These are phyloP conservation scores for Argyra leucocephala DNA, from an alignment of 2,888 invertebrate species.

Conservation along the genomic window DNA sequence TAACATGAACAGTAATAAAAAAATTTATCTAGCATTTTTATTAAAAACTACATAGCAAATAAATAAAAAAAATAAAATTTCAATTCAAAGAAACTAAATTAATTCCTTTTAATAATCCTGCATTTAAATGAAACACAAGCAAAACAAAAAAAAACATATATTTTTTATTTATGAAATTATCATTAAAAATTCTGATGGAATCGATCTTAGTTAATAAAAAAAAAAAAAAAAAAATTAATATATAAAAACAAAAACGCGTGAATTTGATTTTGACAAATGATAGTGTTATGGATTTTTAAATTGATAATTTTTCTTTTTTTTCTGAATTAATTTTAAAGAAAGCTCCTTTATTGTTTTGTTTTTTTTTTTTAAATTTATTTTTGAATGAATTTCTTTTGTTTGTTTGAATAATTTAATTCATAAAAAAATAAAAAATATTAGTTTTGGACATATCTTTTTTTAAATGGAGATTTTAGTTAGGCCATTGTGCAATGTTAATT, in stretches of 20 bases:
- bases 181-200: conserved; percentile 6
- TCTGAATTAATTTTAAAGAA: background rate
- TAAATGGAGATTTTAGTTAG: too few relatives aligned
- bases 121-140: background rate
- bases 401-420: background rate
- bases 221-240: background rate
- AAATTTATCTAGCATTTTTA: too few relatives aligned
- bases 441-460: background rate
- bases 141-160: background rate
- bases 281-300: background rate
- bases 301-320: background rate
- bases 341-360: background rate
- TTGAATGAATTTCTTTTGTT: too few relatives aligned
- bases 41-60: too few relatives aligned
- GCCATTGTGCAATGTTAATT: too few relatives aligned
- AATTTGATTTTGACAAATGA: conserved; percentile 6
- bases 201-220: background rate
- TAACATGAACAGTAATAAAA: too few relatives aligned
- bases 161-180: background rate
- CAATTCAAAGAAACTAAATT: background rate
- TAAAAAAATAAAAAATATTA: background rate
- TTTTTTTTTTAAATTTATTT: background rate
- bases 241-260: background rate
- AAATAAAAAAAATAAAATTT: background rate
- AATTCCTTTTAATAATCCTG: background rate